These are phyloP conservation scores for Atethmia centrago DNA, from an alignment of 2,888 invertebrate species.

Conservation along the genomic window DNA sequence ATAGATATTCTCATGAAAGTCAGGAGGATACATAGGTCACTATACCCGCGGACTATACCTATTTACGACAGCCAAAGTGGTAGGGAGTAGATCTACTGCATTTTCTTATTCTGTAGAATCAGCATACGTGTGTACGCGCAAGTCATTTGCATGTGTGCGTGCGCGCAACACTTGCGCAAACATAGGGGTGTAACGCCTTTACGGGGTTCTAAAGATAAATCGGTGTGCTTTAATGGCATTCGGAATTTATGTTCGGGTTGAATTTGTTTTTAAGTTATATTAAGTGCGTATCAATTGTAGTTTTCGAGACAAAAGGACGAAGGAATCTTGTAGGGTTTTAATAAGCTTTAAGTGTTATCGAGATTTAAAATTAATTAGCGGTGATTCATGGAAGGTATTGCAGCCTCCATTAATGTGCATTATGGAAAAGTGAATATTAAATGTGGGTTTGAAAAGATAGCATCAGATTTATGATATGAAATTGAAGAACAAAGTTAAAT, in stretches of 20 bases:
- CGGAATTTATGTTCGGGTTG: constrained; percentile 84
- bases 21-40: background rate
- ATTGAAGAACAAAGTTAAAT: background rate
- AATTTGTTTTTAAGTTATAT: constrained; percentile 80
- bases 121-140: constrained; percentile 44
- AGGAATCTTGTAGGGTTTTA: constrained; percentile 46
- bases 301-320: constrained; percentile 60
- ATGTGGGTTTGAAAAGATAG: constrained; percentile 10
- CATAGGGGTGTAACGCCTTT: constrained; percentile 76
- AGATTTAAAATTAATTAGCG: constrained; percentile 45
- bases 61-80: background rate
- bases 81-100: background rate
- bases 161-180: constrained; percentile 85
- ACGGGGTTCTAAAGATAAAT: constrained; percentile 78
- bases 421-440: constrained; percentile 19
- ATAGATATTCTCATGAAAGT: background rate
- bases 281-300: constrained; percentile 71
- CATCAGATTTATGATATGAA: background rate
- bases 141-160: constrained; percentile 56
- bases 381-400: constrained; percentile 27
- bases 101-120: constrained; percentile 1
- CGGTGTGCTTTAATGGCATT: constrained; percentile 86
- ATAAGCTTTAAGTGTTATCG: constrained; percentile 55
- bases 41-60: too few species aligned
- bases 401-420: constrained; percentile 9